These are phyloP conservation scores for Dicerorhinus sumatrensis DNA, from an alignment of 2,113 vertebrate genomes.

Conservation along the genomic window DNA sequence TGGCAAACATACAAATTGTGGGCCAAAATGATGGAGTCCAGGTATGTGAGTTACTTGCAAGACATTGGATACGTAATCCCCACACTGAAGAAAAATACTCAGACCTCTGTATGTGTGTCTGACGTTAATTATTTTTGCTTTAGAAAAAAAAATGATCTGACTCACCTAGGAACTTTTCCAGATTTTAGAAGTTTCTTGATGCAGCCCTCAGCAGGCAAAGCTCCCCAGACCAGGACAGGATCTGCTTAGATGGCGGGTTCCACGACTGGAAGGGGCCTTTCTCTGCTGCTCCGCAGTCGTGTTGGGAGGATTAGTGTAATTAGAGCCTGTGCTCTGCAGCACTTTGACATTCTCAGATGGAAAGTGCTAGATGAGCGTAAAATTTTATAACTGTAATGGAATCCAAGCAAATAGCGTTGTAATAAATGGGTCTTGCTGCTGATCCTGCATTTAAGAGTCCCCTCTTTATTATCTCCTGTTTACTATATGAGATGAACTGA, in stretches of 20 bases:
- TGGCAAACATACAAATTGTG: neutral
- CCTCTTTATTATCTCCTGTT: constrained; percentile 79
- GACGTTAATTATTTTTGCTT: neutral
- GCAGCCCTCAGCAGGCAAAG: neutral
- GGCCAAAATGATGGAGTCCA: neutral
- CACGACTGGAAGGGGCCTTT: neutral
- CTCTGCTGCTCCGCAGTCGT: neutral
- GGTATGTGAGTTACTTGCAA: neutral
- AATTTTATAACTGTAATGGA: constrained; percentile 81
- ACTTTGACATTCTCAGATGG: constrained; percentile 74
- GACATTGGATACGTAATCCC: neutral
- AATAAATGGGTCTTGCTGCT: constrained; percentile 76
- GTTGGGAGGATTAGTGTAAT: constrained; percentile 67
- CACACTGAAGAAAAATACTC: neutral
- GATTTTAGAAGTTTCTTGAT: neutral
- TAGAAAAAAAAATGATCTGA: neutral
- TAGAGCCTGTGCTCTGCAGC: constrained; percentile 69
- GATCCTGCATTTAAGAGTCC: constrained; percentile 68
- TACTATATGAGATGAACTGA: constrained; percentile 75
- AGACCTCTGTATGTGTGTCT: neutral
- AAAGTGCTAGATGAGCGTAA: constrained; percentile 80
- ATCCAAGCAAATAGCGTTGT: constrained; percentile 65
- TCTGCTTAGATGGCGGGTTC: neutral
- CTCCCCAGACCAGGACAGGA: neutral
- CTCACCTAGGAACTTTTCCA: neutral